phyloP scores from a whole-genome alignment of 92 coral and sea anemone species.

The Isaurus tuberculatus region DNA sequence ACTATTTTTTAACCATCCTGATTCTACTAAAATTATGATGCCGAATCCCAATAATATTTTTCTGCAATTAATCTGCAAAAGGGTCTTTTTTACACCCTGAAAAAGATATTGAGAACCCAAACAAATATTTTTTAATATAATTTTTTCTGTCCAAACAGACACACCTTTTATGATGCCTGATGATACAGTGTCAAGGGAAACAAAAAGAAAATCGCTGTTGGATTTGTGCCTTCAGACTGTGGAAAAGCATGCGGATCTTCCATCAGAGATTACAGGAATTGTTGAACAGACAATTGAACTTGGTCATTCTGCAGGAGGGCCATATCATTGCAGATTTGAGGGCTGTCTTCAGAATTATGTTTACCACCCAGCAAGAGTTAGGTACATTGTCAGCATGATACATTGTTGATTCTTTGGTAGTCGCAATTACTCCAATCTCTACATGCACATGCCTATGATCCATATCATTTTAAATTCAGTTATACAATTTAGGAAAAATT shows the following conservation, averaged over 20 bases:
- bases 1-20: neutral
- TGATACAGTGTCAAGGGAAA: conserved; percentile 42
- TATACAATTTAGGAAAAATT: neutral
- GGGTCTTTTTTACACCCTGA: neutral
- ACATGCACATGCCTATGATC: too few species aligned
- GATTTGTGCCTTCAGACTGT: conserved; percentile 67
- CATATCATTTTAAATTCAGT: neutral
- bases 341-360: conserved; percentile 42
- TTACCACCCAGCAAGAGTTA: conserved; percentile 48
- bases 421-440: neutral
- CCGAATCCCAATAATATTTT: neutral
- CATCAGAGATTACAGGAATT: conserved; percentile 30
- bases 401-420: neutral
- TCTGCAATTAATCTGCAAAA: neutral
- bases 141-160: neutral
- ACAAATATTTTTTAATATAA: too few species aligned
- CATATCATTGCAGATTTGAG: conserved; percentile 39
- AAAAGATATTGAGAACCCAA: neutral
- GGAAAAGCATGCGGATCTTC: conserved; percentile 41
- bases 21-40: neutral
- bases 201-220: conserved; percentile 54
- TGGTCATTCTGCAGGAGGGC: conserved; percentile 12
- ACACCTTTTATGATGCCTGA: conserved; percentile 53
- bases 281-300: conserved; percentile 48
- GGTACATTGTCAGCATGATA: conserved; percentile 18